Conservation (phyloP, 2,113 vertebrate species). For the Scomber colias region DNA sequence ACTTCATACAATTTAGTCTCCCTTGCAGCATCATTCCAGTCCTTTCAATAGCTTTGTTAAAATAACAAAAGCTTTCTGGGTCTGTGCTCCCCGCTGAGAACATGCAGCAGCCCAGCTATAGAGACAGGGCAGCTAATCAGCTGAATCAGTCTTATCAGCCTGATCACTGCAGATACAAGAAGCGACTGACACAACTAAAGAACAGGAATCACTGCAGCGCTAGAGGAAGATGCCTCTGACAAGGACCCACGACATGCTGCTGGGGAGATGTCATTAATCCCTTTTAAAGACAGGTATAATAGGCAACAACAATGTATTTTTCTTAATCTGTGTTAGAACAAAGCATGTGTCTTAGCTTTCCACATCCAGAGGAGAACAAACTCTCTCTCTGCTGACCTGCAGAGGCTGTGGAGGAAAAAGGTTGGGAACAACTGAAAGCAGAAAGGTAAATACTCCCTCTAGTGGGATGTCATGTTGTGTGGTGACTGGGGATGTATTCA, state of each 20-base stretch:
- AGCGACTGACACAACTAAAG: slow-evolving; percentile 13
- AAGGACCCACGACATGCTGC: background rate
- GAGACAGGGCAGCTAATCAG: slow-evolving; percentile 18
- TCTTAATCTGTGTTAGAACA: background rate
- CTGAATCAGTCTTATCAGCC: slow-evolving; percentile 7
- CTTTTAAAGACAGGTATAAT: background rate
- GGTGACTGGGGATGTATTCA: background rate
- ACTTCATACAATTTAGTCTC: background rate
- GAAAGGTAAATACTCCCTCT: slow-evolving; percentile 58
- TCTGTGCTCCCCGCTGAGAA: background rate
- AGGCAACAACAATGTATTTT: background rate
- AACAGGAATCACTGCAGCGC: slow-evolving; percentile 2
- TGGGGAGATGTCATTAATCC: background rate
- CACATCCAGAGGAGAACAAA: slow-evolving; percentile 11
- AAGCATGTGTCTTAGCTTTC: slow-evolving; percentile 10
- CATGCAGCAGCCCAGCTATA: background rate
- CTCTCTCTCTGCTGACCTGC: slow-evolving; percentile 2
- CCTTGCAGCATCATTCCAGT: background rate
- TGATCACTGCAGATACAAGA: slow-evolving; percentile 24
- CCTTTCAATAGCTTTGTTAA: background rate
- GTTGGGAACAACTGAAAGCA: background rate
- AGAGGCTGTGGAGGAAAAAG: background rate
- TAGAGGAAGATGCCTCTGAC: slow-evolving; percentile 4
- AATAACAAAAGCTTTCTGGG: slow-evolving; percentile 8
- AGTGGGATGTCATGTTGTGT: slow-evolving; percentile 48